Base-by-base conservation (phyloP, 2,797 vertebrate genomes). In the Darevskia nairensis region DNA sequence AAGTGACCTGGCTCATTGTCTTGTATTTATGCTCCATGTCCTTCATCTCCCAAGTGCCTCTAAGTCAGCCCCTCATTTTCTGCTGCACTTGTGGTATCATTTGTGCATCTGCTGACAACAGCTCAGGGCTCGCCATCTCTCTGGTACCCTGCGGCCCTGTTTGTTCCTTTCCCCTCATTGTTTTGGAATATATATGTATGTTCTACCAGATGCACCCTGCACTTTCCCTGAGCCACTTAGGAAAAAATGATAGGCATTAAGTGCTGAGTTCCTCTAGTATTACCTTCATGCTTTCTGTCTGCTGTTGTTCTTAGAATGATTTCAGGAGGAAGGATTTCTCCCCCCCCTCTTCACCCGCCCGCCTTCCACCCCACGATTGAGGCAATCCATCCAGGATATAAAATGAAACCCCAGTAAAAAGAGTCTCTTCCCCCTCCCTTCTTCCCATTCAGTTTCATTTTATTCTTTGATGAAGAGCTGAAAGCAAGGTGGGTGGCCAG, bases 31-130 rank as follows among this genome's bases (percentile, higher is more conserved):
- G 32, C 68, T 87, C 66, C n/a, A 13, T 41, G 21, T 41, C 29
- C 27, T 74, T 87, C 68, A 80, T 50, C 69, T 84, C 19, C 41
- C 81, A 66, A 32, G 55, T 55, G 17, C 81, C 77, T 90, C 69
- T 39, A 68, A 75, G 84, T 80, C 55, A 74, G 69, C 41, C 68
- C 55, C 76, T 83, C 68, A 80, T 84, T 84, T 90, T 66, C 76
- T 25, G 29, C 75, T 4, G 6, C 55, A 66, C 23, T 75, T 55
- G 75, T 44, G 8, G n/a, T 74, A n/a, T 75, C 59, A 41, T 75
- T 74, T 85, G 29, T 80, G 76, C 23, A 17, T 74, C 82, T 84
- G 55, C 76, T 59, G 81, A 75, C 81, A 90, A 55, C 84, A 32
- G 81, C 76, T 27, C 55, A 55, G 27, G 8, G 44, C 27, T 87